Evolutionary conservation across 2,113 vertebrate species (phyloP).

Genomic region (Daubentonia madagascariensis): DNA sequence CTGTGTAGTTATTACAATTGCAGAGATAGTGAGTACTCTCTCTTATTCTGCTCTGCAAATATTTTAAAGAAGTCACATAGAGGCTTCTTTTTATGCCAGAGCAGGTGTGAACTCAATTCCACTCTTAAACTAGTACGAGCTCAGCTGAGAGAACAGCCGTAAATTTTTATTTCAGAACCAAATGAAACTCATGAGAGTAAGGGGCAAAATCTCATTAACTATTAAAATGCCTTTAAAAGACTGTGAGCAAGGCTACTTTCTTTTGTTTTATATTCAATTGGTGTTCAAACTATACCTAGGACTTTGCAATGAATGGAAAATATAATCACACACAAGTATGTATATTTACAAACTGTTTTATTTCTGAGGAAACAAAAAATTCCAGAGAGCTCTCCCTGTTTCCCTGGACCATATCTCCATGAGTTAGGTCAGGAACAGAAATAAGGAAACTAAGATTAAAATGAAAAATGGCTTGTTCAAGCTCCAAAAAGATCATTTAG

Average conservation of each 20-base stretch:
- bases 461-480: neutral
- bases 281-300: neutral
- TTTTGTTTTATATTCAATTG: neutral
- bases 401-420: neutral
- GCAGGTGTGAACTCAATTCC: constrained; percentile 74
- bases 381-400: neutral
- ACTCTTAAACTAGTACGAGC: constrained; percentile 64
- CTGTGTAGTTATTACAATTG: neutral
- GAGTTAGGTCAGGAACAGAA: neutral
- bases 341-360: neutral
- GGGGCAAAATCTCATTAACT: constrained; percentile 72
- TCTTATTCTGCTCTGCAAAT: neutral
- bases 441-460: constrained; percentile 9
- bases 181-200: constrained; percentile 49
- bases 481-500: neutral
- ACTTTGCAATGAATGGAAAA: neutral
- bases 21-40: neutral
- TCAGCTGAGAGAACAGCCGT: constrained; percentile 73
- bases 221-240: constrained; percentile 69
- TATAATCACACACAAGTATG: neutral
- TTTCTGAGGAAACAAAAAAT: neutral
- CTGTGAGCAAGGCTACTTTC: neutral
- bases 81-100: constrained; percentile 69
- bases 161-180: constrained; percentile 72
- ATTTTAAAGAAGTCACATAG: constrained; percentile 62